Conservation (phyloP, 2,113 vertebrate species). For the Gymnocephalus cernua region DNA sequence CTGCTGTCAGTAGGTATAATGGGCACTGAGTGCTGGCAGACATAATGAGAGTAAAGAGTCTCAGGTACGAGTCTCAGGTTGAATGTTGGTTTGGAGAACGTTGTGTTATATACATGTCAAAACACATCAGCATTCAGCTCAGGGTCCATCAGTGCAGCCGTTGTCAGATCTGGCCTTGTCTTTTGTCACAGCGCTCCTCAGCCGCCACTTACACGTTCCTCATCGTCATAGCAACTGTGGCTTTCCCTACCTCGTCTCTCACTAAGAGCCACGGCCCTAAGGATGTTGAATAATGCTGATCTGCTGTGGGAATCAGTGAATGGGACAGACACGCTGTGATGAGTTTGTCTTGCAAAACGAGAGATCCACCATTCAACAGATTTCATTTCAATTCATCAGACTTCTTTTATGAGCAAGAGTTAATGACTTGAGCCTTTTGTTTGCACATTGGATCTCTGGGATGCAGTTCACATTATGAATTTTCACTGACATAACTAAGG, state of each 20-base stretch:
- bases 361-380: background rate
- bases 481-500: background rate
- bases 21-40: background rate
- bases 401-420: background rate
- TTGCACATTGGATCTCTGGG: background rate
- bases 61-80: slow-evolving; percentile 21
- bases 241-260: slow-evolving; percentile 61
- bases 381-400: slow-evolving; percentile 3
- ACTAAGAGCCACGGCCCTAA: slow-evolving; percentile 37
- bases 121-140: slow-evolving; percentile 58
- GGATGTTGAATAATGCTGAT: slow-evolving; percentile 54
- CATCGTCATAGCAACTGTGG: slow-evolving; percentile 79
- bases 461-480: background rate
- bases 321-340: slow-evolving; percentile 21
- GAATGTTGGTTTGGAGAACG: background rate
- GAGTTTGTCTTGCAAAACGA: slow-evolving; percentile 24
- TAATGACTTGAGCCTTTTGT: background rate
- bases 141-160: slow-evolving; percentile 18
- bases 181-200: slow-evolving; percentile 64
- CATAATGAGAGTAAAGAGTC: slow-evolving; percentile 18
- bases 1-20: background rate
- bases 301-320: slow-evolving; percentile 45
- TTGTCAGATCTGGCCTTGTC: slow-evolving; percentile 72
- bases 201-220: slow-evolving; percentile 55
- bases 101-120: slow-evolving; percentile 29